A percentile compares a stretch with the other conserved stretches of the same genome.
These are phyloP conservation scores for Eulithis prunata DNA, from an alignment of 2,888 invertebrate species.

Conservation along the genomic window DNA sequence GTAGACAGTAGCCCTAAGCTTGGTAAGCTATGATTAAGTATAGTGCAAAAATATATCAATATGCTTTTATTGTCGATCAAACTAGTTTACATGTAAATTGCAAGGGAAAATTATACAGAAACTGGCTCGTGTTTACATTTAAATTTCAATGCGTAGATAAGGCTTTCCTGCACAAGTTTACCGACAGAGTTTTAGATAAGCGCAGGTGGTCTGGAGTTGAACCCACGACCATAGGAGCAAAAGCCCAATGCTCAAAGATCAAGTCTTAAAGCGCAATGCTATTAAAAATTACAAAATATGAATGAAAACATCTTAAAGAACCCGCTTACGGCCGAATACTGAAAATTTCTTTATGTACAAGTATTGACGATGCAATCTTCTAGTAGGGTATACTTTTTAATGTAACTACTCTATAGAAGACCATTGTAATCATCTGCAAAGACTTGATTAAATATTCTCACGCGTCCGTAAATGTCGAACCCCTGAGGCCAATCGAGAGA, in stretches of 20 bases:
- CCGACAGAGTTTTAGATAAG: not conserved
- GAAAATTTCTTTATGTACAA: too few species aligned
- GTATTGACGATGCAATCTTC: too few species aligned
- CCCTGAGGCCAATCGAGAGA: constrained; percentile 49
- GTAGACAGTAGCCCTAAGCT: constrained; percentile 5
- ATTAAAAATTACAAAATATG: too few species aligned
- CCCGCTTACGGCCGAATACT: too few species aligned
- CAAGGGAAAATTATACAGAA: constrained; percentile 18
- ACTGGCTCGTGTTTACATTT: constrained; percentile 20
- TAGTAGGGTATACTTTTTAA: too few species aligned
- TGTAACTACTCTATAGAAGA: too few species aligned
- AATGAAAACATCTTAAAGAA: too few species aligned
- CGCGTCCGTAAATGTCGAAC: constrained; percentile 42
- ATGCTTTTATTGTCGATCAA: constrained; percentile 15
- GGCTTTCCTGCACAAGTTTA: constrained; percentile 1
- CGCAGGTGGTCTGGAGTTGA: not conserved
- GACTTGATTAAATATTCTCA: constrained; percentile 27
- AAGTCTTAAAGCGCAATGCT: too few species aligned
- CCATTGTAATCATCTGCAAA: not conserved
- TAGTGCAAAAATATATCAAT: constrained; percentile 16
- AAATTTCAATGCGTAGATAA: constrained; percentile 3
- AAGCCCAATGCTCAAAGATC: too few species aligned
- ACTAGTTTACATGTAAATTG: constrained; percentile 22
- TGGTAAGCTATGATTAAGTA: not conserved
- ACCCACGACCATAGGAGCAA: not conserved